Evolutionary conservation across 2,888 invertebrate species (phyloP), one percentile per base, ranked within the genome.

Genomic region (Tiphia femorata): DNA sequence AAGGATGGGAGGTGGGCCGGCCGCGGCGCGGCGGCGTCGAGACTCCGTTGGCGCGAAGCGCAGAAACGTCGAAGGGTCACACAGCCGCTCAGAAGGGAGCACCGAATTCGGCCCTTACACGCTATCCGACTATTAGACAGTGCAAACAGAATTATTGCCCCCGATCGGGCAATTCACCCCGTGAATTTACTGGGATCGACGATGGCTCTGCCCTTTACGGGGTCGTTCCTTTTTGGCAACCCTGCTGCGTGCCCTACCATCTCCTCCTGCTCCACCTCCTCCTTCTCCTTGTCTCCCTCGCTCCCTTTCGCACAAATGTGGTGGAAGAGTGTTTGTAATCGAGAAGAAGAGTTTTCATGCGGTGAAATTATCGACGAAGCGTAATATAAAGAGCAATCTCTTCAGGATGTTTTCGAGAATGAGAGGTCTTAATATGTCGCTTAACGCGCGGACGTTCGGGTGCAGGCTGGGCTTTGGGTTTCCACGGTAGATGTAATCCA

Each of bases 121-220:
- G 72, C 73, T 50, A 73, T 69, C 60, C 65, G 54, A 62, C 67
- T 72, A 73, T 72, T 72, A 72, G 69, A 69, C 72, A 72, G 59
- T 67, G 63, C 62, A 72, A 72, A 72, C 70, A 67, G 56, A 61
- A 61, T 51, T 60, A 46, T 54, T 51, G 58, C 29, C 25, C 29
- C 44, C 59, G 51, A 60, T 64, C 65, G 51, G n/a, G 50, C 37
- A 50, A 50, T 50, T 57, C 41, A 40, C 16, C 55, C 46, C 55
- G 49, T 21, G 41, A 52, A 35, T 35, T 19, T 14, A n/a, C 10
- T 8, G 10, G 27, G 29, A 20, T 49, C 27, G 7, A 19, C n/a
- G 10, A 44, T 30, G 20, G 8, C 12, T 5, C 7, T 23, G 8
- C 8, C 21, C 37, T 10, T 37, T 37, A 2, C n/a, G n/a, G n/a